phyloP scores from a whole-genome alignment of 2,888 invertebrate genomes.

The Flabesymbios commensalis region DNA sequence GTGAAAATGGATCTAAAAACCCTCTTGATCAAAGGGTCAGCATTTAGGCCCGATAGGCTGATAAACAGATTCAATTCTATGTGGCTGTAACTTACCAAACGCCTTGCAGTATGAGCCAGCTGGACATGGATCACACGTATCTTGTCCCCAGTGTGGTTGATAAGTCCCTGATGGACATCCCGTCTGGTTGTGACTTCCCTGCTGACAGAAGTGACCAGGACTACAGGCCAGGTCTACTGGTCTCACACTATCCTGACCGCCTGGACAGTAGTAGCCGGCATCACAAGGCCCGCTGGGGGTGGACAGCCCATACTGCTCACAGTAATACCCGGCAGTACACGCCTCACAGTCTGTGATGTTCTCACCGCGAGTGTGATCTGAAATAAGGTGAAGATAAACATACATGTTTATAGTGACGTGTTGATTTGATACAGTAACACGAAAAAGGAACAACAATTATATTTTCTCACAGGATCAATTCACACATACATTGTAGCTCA shows the following conservation, averaged over 20 bases:
- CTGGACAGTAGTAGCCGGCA: conserved; percentile 56
- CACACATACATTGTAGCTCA: not conserved
- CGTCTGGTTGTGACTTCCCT: conserved; percentile 54
- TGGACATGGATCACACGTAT: conserved; percentile 51
- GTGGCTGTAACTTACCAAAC: conserved; percentile 50
- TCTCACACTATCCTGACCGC: conserved; percentile 45
- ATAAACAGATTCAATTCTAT: too few relatives aligned
- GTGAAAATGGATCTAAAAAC: too few relatives aligned
- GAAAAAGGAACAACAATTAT: not conserved
- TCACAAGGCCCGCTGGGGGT: conserved; percentile 46
- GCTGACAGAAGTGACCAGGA: conserved; percentile 56
- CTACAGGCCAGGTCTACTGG: conserved; percentile 48
- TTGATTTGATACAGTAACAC: not conserved
- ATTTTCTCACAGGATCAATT: not conserved
- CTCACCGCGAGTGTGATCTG: conserved; percentile 45
- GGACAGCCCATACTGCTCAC: conserved; percentile 47
- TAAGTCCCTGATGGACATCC: conserved; percentile 58
- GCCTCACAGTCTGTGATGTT: conserved; percentile 48
- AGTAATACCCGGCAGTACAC: conserved; percentile 54
- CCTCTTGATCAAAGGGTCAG: too few relatives aligned
- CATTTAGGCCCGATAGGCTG: too few relatives aligned
- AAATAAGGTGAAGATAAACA: conserved; percentile 5
- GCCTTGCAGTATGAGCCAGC: conserved; percentile 53
- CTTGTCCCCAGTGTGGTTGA: conserved; percentile 51
- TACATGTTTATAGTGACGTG: not conserved